Percentiles rank a stretch among this genome's conserved stretches.
phyloP scores from a whole-genome alignment of 2,888 invertebrate genomes.

The Sarcophaga caerulescens region DNA sequence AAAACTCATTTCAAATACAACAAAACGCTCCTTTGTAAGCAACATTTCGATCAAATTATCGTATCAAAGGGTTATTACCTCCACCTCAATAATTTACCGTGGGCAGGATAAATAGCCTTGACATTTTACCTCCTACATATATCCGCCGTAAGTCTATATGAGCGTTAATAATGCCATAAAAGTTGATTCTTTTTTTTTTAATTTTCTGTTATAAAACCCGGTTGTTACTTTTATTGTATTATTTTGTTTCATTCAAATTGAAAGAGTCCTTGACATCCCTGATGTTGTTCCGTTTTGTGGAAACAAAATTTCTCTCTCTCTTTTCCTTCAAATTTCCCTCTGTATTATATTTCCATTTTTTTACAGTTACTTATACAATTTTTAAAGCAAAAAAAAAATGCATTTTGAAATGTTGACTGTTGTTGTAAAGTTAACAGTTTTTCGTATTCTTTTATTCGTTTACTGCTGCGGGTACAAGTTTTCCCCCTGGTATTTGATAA shows the following conservation, averaged over 20 bases:
- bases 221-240: not conserved
- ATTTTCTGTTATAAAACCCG: too few relatives aligned
- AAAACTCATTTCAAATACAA: too few relatives aligned
- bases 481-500: constrained; percentile 62
- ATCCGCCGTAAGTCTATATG: too few relatives aligned
- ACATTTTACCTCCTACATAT: too few relatives aligned
- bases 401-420: constrained; percentile 52
- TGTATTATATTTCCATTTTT: constrained; percentile 22
- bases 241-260: not conserved
- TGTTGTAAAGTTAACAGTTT: constrained; percentile 59
- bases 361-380: constrained; percentile 27
- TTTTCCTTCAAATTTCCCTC: not conserved
- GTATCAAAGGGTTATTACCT: too few relatives aligned
- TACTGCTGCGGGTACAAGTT: constrained; percentile 20
- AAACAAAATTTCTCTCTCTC: not conserved
- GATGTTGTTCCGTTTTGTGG: not conserved
- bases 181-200: too few relatives aligned
- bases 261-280: constrained; percentile 27
- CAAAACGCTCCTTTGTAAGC: too few relatives aligned
- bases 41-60: too few relatives aligned
- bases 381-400: constrained; percentile 2
- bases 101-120: too few relatives aligned
- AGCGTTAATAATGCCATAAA: not conserved
- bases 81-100: too few relatives aligned
- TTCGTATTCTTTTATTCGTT: not conserved